phyloP scores from a whole-genome alignment of 1,140 invertebrate genomes.

The Drosophila repletoides region DNA sequence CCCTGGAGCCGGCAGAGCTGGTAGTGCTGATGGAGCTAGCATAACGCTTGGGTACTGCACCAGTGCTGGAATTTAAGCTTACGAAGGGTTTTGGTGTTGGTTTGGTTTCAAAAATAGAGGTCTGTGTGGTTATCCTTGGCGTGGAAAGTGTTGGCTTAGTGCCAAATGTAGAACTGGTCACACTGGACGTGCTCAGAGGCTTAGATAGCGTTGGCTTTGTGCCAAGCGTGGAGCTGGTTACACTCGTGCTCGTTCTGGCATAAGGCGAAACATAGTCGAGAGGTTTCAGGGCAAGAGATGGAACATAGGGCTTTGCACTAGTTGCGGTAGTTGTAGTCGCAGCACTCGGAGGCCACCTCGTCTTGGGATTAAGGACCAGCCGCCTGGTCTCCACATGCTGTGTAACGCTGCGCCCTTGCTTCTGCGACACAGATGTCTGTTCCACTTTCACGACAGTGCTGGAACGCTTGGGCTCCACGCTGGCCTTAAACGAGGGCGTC shows the following conservation, averaged over 20 bases:
- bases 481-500: slow-evolving; percentile 54
- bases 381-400: slow-evolving; percentile 57
- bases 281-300: slow-evolving; percentile 36
- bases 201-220: background rate
- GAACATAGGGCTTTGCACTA: background rate
- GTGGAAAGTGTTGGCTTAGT: background rate
- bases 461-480: slow-evolving; percentile 41
- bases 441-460: slow-evolving; percentile 57
- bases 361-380: slow-evolving; percentile 46
- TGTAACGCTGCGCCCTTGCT: slow-evolving; percentile 62
- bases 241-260: slow-evolving; percentile 3
- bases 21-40: background rate
- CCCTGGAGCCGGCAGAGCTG: background rate
- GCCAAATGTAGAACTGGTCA: background rate
- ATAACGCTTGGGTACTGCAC: slow-evolving; percentile 14
- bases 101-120: too few relatives aligned
- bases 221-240: background rate
- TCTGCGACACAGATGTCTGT: slow-evolving; percentile 65
- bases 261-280: slow-evolving; percentile 45
- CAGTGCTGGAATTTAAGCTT: slow-evolving; percentile 14
- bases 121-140: background rate
- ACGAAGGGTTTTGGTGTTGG: slow-evolving; percentile 17
- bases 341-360: slow-evolving; percentile 18
- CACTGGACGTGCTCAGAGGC: too few relatives aligned
- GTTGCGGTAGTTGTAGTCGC: background rate